These are phyloP conservation scores for Sisyra terminalis DNA, from an alignment of 2,888 invertebrate species.

Conservation along the genomic window DNA sequence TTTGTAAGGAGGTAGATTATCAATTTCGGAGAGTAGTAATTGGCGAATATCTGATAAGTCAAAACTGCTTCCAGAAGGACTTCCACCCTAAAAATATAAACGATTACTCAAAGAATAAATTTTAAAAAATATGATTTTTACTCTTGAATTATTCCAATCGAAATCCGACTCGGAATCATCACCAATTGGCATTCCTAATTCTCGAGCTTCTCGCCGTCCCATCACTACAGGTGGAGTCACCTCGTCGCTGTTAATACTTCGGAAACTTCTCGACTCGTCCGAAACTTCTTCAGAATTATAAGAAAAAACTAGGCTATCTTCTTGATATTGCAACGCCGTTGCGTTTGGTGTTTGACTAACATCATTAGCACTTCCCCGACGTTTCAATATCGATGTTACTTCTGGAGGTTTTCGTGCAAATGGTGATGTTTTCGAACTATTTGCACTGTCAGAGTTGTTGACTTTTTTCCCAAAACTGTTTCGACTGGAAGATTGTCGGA, in stretches of 20 bases:
- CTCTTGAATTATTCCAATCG: conserved; percentile 51
- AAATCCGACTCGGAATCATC: conserved; percentile 59
- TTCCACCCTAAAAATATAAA: conserved; percentile 36
- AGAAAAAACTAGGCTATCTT: conserved; percentile 26
- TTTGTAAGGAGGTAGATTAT: conserved; percentile 37
- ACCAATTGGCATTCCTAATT: conserved; percentile 24
- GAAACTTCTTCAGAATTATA: conserved; percentile 38
- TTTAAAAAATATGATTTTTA: conserved; percentile 27
- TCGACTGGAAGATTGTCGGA: conserved; percentile 20
- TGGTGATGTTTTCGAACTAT: conserved; percentile 17
- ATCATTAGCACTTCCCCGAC: conserved; percentile 27
- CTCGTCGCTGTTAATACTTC: conserved; percentile 50
- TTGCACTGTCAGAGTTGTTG: conserved; percentile 16
- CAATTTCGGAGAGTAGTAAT: conserved; percentile 52
- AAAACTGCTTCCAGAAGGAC: conserved; percentile 42
- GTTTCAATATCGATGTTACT: conserved; percentile 40
- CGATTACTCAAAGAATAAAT: not conserved
- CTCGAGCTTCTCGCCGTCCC: conserved; percentile 44
- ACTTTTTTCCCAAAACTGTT: conserved; percentile 21
- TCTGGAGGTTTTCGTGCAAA: conserved; percentile 29
- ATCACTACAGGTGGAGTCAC: conserved; percentile 30
- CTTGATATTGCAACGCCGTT: conserved; percentile 16
- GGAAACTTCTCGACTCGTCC: conserved; percentile 48
- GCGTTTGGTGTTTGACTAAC: conserved; percentile 18
- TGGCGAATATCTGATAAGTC: conserved; percentile 57